Conservation (phyloP, 2,888 invertebrate genomes). For the Brassicogethes aeneus region DNA sequence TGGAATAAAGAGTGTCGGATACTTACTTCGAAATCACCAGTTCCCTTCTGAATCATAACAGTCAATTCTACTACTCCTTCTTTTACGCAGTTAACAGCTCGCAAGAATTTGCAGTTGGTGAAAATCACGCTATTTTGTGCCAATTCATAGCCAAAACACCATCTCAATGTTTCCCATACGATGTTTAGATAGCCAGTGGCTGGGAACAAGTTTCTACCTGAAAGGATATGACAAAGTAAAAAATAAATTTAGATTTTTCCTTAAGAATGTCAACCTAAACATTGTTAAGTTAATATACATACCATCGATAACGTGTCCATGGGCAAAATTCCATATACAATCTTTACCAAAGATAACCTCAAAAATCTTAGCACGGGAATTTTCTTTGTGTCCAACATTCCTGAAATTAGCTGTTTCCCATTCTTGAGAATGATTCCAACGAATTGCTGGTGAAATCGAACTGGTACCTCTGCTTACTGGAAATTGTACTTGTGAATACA, state of each 20-base stretch:
- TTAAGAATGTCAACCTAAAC: too few relatives aligned
- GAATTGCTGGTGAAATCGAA: conserved; percentile 60
- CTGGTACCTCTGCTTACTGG: conserved; percentile 63
- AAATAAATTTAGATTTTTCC: not conserved
- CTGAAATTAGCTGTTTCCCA: too few relatives aligned
- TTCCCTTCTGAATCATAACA: conserved; percentile 25
- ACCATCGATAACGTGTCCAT: conserved; percentile 81
- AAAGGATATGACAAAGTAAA: not conserved
- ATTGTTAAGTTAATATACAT: too few relatives aligned
- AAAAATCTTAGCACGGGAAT: conserved; percentile 56
- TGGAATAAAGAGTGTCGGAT: too few relatives aligned
- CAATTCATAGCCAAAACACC: conserved; percentile 32
- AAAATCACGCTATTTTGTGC: conserved; percentile 47
- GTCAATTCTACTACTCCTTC: conserved; percentile 22
- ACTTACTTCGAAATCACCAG: conserved; percentile 31
- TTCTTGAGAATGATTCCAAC: conserved; percentile 78
- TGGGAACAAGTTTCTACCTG: conserved; percentile 42
- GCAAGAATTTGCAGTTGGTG: conserved; percentile 50
- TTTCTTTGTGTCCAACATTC: conserved; percentile 38
- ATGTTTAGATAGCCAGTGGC: conserved; percentile 49
- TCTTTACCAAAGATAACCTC: conserved; percentile 50
- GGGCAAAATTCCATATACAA: conserved; percentile 62
- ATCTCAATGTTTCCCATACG: conserved; percentile 47
- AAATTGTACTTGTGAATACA: conserved; percentile 67
- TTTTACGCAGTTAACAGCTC: conserved; percentile 38